Conservation (phyloP, 2,888 invertebrate genomes). For the Cerastoderma edule region DNA sequence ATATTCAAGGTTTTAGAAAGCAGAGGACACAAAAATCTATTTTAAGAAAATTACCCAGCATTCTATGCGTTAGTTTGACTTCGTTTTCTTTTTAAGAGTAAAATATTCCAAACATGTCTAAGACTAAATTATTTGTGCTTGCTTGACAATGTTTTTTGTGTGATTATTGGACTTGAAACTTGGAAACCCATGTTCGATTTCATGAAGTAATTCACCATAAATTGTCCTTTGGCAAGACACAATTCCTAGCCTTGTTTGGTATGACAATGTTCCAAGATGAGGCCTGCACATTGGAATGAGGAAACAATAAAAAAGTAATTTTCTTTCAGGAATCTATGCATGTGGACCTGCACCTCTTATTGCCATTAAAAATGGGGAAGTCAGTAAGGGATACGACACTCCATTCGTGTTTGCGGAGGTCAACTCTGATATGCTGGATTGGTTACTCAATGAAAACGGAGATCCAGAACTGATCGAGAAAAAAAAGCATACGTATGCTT, state of each 20-base stretch:
- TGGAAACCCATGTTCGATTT: not conserved
- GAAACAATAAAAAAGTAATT: not conserved
- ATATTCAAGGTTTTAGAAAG: no score
- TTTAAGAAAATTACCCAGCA: no score
- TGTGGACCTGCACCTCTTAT: constrained; percentile 93
- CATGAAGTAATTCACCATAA: not conserved
- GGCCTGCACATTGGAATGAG: no score
- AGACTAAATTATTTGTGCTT: no score
- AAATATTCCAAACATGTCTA: no score
- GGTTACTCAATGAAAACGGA: constrained; percentile 84
- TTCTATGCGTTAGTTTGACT: no score
- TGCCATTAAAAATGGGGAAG: constrained; percentile 93
- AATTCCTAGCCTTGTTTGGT: no score
- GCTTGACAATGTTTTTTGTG: not conserved
- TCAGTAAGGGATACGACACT: constrained; percentile 92
- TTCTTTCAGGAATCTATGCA: not conserved
- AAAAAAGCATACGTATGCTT: not conserved
- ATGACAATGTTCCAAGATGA: no score
- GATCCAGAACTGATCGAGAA: not conserved
- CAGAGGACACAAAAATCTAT: no score
- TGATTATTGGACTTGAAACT: not conserved
- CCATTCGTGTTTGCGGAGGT: constrained; percentile 96
- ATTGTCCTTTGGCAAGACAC: not conserved
- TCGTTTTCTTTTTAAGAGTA: no score
- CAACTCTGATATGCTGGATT: constrained; percentile 95